Evolutionary conservation across 2,113 vertebrate species (phyloP).

Genomic region (Hemiprocne comata): DNA sequence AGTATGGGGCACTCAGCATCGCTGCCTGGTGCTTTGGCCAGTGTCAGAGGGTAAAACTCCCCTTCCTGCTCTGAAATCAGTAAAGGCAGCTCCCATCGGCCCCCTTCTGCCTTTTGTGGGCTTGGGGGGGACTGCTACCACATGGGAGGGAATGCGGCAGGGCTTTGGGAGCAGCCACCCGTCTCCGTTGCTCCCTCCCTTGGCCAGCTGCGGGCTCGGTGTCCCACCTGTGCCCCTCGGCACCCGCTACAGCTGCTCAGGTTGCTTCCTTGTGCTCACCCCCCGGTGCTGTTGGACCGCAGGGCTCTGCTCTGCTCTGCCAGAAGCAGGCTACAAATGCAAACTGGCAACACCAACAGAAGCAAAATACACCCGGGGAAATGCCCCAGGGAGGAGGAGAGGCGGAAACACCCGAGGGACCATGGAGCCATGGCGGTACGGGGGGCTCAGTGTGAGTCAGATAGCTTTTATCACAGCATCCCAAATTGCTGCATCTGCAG

Average conservation of each 20-base stretch:
- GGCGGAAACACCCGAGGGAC: too few species aligned
- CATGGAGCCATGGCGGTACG: fast-evolving
- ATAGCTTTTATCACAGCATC: not conserved
- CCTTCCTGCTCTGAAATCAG: not conserved
- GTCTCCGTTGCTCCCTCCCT: not conserved
- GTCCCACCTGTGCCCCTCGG: not conserved
- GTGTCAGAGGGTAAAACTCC: not conserved
- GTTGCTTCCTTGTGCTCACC: fast-evolving
- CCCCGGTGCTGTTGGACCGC: fast-evolving
- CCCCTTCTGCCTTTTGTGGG: not conserved
- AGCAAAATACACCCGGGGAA: not conserved
- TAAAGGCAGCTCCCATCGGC: not conserved
- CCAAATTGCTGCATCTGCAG: not conserved
- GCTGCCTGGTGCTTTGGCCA: not conserved
- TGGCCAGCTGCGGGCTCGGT: fast-evolving
- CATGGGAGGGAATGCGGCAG: not conserved
- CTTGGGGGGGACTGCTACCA: fast-evolving
- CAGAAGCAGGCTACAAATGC: not conserved
- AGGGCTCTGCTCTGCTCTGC: not conserved
- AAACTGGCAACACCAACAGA: not conserved
- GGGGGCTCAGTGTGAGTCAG: fast-evolving
- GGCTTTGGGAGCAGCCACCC: not conserved
- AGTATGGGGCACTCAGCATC: not conserved
- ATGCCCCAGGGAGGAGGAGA: not conserved
- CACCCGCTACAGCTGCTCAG: not conserved